These are phyloP conservation scores for Pristionchus entomophagus DNA, from an alignment of 2,888 invertebrate species.

Conservation along the genomic window DNA sequence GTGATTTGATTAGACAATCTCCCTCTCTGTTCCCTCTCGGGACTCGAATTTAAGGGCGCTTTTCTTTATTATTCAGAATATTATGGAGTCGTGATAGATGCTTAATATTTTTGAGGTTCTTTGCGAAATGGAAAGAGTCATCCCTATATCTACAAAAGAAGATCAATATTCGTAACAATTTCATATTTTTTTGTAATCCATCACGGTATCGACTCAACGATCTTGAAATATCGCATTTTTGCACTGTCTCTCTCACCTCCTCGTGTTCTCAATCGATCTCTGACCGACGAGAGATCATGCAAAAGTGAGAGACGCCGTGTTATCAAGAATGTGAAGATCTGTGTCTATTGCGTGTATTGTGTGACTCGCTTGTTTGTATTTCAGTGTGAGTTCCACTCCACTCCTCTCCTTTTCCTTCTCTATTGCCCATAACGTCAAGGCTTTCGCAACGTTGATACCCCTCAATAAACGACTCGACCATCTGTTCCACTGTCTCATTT, in stretches of 20 bases:
- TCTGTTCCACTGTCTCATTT: not conserved
- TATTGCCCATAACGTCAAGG: not conserved
- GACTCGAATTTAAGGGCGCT: too few species aligned
- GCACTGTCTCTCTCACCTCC: not conserved
- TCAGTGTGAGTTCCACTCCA: not conserved
- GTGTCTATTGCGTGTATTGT: not conserved
- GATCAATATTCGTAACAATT: not conserved
- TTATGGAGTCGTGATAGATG: too few species aligned
- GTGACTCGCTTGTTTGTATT: constrained; percentile 1
- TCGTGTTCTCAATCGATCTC: not conserved
- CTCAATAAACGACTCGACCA: not conserved
- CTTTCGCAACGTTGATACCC: not conserved
- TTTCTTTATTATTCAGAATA: too few species aligned
- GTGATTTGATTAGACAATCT: not conserved
- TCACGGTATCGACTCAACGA: not conserved
- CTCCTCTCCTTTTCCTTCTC: not conserved
- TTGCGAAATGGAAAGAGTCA: too few species aligned
- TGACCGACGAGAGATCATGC: not conserved
- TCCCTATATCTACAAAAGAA: too few species aligned
- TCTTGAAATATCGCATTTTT: not conserved
- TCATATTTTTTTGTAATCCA: not conserved
- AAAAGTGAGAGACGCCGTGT: not conserved
- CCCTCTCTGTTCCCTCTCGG: too few species aligned
- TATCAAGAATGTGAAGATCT: not conserved
- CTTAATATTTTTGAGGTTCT: too few species aligned